Evolutionary conservation across 2,113 vertebrate species (phyloP).

Genomic region (Cololabis saira): DNA sequence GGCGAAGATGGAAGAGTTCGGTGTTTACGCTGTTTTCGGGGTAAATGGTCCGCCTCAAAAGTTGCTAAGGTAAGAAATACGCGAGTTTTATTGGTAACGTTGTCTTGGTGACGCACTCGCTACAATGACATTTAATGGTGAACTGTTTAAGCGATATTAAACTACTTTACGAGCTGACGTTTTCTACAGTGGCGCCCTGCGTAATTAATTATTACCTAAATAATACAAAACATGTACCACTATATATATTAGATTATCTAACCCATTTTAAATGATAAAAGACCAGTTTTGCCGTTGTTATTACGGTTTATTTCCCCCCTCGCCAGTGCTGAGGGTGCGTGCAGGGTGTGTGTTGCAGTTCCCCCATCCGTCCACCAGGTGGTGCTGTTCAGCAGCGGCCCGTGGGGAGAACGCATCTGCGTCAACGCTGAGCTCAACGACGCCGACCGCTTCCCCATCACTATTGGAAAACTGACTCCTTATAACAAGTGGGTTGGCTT

Average conservation of each 20-base stretch:
- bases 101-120: too few relatives aligned
- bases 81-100: neutral
- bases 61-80: constrained; percentile 68
- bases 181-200: constrained; percentile 1
- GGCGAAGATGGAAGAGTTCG: constrained; percentile 74
- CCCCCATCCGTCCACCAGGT: constrained; percentile 70
- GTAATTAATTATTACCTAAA: neutral
- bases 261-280: accelerated
- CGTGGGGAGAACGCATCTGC: constrained; percentile 71
- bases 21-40: constrained; percentile 77
- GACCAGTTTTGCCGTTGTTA: neutral
- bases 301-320: neutral
- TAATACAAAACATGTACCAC: neutral
- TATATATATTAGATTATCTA: accelerated
- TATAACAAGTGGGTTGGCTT: constrained; percentile 72
- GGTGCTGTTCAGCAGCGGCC: constrained; percentile 80
- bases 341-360: constrained; percentile 60
- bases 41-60: constrained; percentile 68
- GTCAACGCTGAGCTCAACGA: constrained; percentile 77
- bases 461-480: constrained; percentile 78
- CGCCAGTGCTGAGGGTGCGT: constrained; percentile 50
- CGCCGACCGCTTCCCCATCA: constrained; percentile 62
- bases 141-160: too few relatives aligned
- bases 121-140: too few relatives aligned
- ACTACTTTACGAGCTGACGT: too few relatives aligned